Base-by-base conservation (phyloP, 2,797 vertebrate genomes). In the Cirrhinus molitorella region DNA sequence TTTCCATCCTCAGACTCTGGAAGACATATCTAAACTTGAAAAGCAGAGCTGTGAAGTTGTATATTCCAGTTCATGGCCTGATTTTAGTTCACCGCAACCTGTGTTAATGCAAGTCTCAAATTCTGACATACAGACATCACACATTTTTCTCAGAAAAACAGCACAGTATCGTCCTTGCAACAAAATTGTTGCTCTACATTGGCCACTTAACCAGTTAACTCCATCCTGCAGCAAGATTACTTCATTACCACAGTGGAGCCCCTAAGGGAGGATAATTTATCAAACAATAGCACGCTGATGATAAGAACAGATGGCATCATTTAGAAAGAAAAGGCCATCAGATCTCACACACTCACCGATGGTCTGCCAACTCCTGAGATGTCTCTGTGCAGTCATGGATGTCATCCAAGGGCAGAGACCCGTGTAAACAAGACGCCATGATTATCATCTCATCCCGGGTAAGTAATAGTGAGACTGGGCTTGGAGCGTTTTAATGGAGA, bases 201-300 rank as follows among this genome's bases (percentile, higher is more conserved):
- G 85, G 90, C 86, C 88, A 88, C 90, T 91, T 85, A 85, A 90
- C 86, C 88, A 89, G 91, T 90, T 90, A 85, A 89, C 87, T 80
- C 80, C 61, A 13, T 65, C 86, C 80, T 90, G 84, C 82, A 84
- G 37, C 81, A 83, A 80, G 79, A 86, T 77, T 81, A 84, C 82
- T 88, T 88, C 85, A 89, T 89, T 91, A 87, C 81, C 53, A 75
- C 28, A 81, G 80, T 78, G 73, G 19, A 86, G 82, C 80, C 89
- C 89, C 82, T 79, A 79, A 83, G 86, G 88, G 78, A 88, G 28
- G 71, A 88, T 83, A 73, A 86, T 90, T 88, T 86, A 90, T 89
- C 88, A 88, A 83, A 89, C 81, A 85, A 81, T 70, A 85, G 78
- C 80, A 83, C 57, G 78, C 85, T 87, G 83, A 86, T 86, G 86